Evolutionary conservation across 2,797 vertebrate species (phyloP), one percentile per base, ranked within the genome.

Genomic region (Hipposideros larvatus): DNA sequence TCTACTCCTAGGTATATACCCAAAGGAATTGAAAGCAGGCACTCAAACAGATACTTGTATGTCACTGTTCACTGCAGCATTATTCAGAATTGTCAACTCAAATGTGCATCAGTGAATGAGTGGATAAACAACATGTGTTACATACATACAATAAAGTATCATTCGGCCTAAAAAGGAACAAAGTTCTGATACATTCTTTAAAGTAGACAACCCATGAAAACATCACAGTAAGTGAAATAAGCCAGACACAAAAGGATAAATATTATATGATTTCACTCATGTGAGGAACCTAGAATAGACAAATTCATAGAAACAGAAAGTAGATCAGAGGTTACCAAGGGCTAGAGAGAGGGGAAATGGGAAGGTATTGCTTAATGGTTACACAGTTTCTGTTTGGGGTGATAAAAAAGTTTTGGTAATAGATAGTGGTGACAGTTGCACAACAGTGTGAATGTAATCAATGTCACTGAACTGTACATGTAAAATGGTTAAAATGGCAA

Each of bases 271-370:
- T 51, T 82, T 71, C 46, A 78, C 31, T 82, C 34, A 86, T 13
- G 59, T 37, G 34, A 90, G 22, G 34, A 51, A 83, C 7, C 63
- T 70, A 65, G 21, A 74, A 68, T 55, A 90, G 34, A 31, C 28
- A 95, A 71, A 94, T 73, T 78, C 86, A 92, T 11, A 90, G 59
- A 92, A 46, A 79, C 4, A 97, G 31, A 86, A 79, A 89, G 31
- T 66, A 88, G 43, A 53, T 87, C 34, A 73, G 7, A 91, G 19
- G 11, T 80, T 84, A 75, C 16, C 63, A 70, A n/a, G 28, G 24
- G 7, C 28, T 55, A 1, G 4, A 24, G 3, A 74, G 24, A 28
- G 19, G n/a, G 5, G 21, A 84, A 83, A 90, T 59, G 1, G 41
- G 24, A 1, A 91, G 13, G 53, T 66, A 95, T 0, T 78, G 15